A percentile compares a stretch with the other conserved stretches of the same genome.
Conservation (phyloP, 2,113 vertebrate species). For the Daubentonia madagascariensis region DNA sequence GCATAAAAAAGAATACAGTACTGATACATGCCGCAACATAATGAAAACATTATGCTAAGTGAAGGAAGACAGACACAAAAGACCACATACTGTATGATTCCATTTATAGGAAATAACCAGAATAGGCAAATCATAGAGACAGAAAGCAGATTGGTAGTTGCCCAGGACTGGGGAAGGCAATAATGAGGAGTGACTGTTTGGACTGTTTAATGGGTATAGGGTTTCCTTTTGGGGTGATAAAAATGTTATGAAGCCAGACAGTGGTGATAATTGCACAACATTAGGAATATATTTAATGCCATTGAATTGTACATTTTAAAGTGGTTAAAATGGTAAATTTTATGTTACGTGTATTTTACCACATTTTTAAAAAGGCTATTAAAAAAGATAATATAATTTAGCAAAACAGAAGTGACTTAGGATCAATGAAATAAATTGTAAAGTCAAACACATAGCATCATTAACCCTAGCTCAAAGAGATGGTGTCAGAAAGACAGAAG, state of each 20-base stretch:
- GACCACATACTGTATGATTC: not conserved
- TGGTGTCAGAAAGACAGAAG: not conserved
- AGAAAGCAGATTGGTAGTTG: not conserved
- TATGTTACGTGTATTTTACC: not conserved
- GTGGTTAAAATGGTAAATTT: not conserved
- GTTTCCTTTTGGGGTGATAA: not conserved
- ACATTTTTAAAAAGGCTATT: not conserved
- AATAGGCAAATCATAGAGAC: not conserved
- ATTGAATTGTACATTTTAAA: not conserved
- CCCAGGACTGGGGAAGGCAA: not conserved
- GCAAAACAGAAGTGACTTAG: not conserved
- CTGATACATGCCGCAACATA: not conserved
- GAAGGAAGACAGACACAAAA: not conserved
- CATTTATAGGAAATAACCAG: not conserved
- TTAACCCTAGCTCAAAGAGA: not conserved
- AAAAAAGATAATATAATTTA: not conserved
- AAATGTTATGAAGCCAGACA: not conserved
- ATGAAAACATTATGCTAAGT: slow-evolving; percentile 24
- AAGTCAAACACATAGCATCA: not conserved
- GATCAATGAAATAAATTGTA: not conserved
- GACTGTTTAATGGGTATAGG: not conserved
- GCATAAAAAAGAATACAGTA: not conserved
- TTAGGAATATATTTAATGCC: not conserved
- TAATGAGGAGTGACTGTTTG: not conserved
- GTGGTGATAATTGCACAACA: not conserved